phyloP scores from a whole-genome alignment of 2,888 invertebrate genomes.

The Hirudinaria manillensis region DNA sequence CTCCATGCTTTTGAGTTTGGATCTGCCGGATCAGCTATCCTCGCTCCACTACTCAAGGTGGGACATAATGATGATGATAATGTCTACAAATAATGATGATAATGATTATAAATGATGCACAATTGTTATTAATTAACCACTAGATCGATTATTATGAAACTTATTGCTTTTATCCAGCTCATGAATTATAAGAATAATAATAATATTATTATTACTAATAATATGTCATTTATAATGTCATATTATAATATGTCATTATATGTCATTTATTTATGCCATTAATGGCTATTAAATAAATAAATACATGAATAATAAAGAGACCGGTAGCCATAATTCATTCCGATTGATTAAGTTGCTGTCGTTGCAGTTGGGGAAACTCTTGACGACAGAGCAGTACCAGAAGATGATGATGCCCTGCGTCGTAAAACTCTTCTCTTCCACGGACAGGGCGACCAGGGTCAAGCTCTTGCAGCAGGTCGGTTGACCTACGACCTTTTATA shows the following conservation, averaged over 20 bases:
- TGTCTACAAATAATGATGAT: slow-evolving; percentile 3
- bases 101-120: neutral
- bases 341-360: neutral
- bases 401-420: slow-evolving; percentile 92
- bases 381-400: slow-evolving; percentile 88
- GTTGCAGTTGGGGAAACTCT: slow-evolving; percentile 77
- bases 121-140: neutral
- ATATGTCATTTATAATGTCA: too few relatives aligned
- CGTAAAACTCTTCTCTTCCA: slow-evolving; percentile 88
- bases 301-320: too few relatives aligned
- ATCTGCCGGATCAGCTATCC: slow-evolving; percentile 88
- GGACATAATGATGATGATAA: slow-evolving; percentile 28
- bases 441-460: slow-evolving; percentile 89
- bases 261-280: too few relatives aligned
- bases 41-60: slow-evolving; percentile 89
- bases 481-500: neutral
- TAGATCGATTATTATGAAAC: neutral
- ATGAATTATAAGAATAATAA: too few relatives aligned
- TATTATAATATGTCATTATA: too few relatives aligned
- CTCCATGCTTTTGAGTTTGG: slow-evolving; percentile 92
- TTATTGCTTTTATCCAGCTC: neutral
- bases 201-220: too few relatives aligned
- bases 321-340: too few relatives aligned
- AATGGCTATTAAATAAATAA: too few relatives aligned
- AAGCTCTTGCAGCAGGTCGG: slow-evolving; percentile 76